These are phyloP conservation scores for Axis porcinus DNA, from an alignment of 2,113 vertebrate species.

Conservation along the genomic window DNA sequence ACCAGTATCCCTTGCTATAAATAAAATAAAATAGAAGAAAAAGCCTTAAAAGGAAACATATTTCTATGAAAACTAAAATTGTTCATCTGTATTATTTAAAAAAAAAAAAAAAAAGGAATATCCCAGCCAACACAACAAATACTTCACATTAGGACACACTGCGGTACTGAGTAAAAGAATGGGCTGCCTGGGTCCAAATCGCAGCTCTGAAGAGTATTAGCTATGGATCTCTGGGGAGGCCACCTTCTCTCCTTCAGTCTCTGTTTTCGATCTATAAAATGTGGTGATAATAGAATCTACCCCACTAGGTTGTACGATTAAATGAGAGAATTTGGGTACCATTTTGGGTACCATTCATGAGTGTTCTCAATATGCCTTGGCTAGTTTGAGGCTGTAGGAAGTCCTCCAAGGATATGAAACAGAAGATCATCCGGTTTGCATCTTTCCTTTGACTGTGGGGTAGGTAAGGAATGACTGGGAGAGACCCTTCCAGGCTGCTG, in stretches of 20 bases:
- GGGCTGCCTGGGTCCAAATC: not conserved
- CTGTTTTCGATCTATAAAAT: not conserved
- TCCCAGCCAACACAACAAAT: not conserved
- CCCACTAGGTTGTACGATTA: not conserved
- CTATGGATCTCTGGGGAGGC: too few species aligned
- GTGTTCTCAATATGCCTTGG: not conserved
- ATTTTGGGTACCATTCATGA: too few species aligned
- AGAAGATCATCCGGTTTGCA: not conserved
- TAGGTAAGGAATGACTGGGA: too few species aligned
- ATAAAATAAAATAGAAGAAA: conserved; percentile 24
- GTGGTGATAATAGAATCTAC: not conserved
- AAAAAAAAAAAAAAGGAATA: not conserved
- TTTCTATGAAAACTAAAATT: not conserved
- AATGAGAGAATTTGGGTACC: not conserved
- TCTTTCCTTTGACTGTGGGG: not conserved
- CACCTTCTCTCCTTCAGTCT: not conserved
- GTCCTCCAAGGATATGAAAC: not conserved
- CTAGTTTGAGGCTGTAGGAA: not conserved
- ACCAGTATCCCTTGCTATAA: not conserved
- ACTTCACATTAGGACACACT: not conserved
- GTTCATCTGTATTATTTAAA: not conserved
- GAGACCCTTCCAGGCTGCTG: not conserved
- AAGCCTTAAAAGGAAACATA: conserved; percentile 4
- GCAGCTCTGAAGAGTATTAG: not conserved
- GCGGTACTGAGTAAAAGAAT: fast-evolving